Base-by-base conservation (phyloP, 2,113 vertebrate species). In the Gracilinanus agilis region DNA sequence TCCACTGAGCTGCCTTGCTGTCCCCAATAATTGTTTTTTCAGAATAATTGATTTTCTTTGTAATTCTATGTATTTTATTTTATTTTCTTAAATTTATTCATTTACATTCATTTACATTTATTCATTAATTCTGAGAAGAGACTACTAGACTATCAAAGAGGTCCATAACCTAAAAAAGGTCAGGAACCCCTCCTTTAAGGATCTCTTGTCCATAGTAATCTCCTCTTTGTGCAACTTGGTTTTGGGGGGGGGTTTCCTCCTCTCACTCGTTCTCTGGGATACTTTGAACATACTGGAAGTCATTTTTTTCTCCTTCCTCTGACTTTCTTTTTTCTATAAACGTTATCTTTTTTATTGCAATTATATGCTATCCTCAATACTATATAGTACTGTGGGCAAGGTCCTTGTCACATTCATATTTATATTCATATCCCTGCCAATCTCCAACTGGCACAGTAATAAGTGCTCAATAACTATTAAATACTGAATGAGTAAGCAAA, bases 361-460 rank as follows among this genome's bases (percentile, higher is more conserved):
- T 83, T 23, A 83, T 40, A 40, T 83, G 67, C 40, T n/a, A 83
- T 83, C 67, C 34, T 83, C n/a, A 2, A 83, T 40, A n/a, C 34
- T 75, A 19, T 75, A 75, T 75, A n/a, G n/a, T 75, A 13, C 61
- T 83, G 1, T 83, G 67, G 67, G n/a, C 16, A 40, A 83, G 5
- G 19, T 23, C n/a, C 19, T 40, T 83, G n/a, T 40, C 19, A 83
- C 3, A 83, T 83, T 83, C 16, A 83, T n/a, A 44, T 88, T 93
- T 90, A 44, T 83, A 27, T 95, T 93, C 91, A n/a, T 61, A 54
- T 75, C 23, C 24, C 34, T 83, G 67, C 67, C n/a, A 83, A 23
- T 40, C 5, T 83, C 67, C 21, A 16, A 83, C 27, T 83, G n/a
- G 34, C 40, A 61, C 0, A 49, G 9, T n/a, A n/a, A 13, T 58